Evolutionary conservation across 2,888 invertebrate species (phyloP), one percentile per base, ranked within the genome.

Genomic region (Drosophila algonquin): DNA sequence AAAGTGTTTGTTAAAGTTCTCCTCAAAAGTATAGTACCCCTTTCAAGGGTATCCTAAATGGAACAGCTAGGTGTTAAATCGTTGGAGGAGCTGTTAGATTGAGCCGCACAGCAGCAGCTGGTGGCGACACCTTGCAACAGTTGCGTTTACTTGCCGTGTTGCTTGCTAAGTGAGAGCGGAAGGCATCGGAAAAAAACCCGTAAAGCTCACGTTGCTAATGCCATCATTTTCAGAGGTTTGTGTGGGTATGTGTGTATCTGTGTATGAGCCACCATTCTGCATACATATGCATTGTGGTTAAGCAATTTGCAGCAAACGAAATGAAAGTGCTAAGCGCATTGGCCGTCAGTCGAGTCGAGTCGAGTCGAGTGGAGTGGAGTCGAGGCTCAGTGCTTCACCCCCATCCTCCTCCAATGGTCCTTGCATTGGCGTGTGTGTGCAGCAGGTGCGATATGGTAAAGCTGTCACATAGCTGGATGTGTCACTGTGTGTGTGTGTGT

Each of bases 311-410:
- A 72, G 84, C 77, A 81, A 80, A 77, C 87, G 78, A 80, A 87
- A 82, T 83, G 83, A 86, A 82, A 85, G 76, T 77, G 77, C 89
- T 81, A 80, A 80, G 86, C 82, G 86, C 86, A 85, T 83, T 79
- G 88, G 73, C 70, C 71, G 72, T 79, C 86, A 75, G 61, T 84
- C 5, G 40, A 40, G 40, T 35, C 12, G 35, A 35, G 35, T 35
- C 35, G 35, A 35, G 35, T 18, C 18, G n/a, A n/a, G n/a, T n/a
- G n/a, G n/a, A n/a, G 18, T 35, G 14, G 40, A 40, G 40, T 40
- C 40, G 40, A n/a, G 40, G 30, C 32, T 30, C 30, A 7, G 30
- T 30, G 8, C 30, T 2, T 14, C 48, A 12, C 10, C 16, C 16
- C 32, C 14, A 3, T 16, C 7, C 18, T 45, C 7, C 18, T 45